Evolutionary conservation across 2,113 vertebrate genomes (phyloP).

Genomic region (Chaenocephalus aceratus): DNA sequence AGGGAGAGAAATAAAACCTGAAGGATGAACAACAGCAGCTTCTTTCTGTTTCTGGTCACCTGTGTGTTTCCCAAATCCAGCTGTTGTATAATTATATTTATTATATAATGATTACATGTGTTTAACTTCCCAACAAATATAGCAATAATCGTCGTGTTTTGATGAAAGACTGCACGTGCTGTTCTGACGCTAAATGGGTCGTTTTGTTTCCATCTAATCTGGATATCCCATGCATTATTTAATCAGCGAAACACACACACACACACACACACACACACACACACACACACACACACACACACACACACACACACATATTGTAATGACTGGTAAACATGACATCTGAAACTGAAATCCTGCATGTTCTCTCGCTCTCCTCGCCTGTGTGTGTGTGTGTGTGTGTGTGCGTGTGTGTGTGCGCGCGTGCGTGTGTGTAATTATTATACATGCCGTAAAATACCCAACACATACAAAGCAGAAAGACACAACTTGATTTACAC

Average conservation of each 20-base stretch:
- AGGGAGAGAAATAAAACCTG: slow-evolving; percentile 12
- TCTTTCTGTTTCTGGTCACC: neutral
- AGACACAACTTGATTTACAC: slow-evolving; percentile 3
- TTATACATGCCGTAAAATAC: neutral
- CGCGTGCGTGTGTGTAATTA: no score
- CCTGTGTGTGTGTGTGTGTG: no score
- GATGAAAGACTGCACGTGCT: neutral
- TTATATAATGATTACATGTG: neutral
- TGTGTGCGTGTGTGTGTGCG: no score
- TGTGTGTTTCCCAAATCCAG: neutral
- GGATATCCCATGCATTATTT: slow-evolving; percentile 11
- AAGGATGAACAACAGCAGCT: neutral
- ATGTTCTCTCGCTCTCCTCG: neutral
- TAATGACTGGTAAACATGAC: neutral
- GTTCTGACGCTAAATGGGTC: neutral
- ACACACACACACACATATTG: slow-evolving; percentile 4
- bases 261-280: slow-evolving; percentile 26
- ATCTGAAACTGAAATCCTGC: slow-evolving; percentile 4
- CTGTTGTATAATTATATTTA: neutral
- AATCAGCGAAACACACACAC: slow-evolving; percentile 25
- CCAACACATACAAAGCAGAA: slow-evolving; percentile 16
- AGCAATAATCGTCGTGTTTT: neutral
- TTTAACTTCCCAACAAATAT: no score
- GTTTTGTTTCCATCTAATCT: slow-evolving; percentile 23
- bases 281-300: slow-evolving; percentile 20